Evolutionary conservation across 2,888 invertebrate species (phyloP).

Genomic region (Psylliodes chrysocephalus): DNA sequence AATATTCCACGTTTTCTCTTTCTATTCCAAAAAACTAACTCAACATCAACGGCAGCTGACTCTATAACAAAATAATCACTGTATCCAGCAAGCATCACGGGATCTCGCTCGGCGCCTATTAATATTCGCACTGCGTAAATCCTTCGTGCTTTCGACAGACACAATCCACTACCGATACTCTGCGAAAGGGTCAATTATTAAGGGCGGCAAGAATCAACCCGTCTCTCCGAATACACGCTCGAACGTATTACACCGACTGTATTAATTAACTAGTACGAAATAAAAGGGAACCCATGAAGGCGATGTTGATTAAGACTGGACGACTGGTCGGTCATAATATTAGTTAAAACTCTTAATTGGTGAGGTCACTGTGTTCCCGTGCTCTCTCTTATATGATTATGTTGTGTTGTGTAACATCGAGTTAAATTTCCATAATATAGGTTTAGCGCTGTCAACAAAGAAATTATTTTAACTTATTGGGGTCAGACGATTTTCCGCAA

Average conservation of each 20-base stretch:
- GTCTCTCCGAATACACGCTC: neutral
- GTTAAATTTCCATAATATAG: slow-evolving; percentile 21
- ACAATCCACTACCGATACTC: slow-evolving; percentile 12
- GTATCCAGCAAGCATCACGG: neutral
- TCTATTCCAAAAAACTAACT: too few relatives aligned
- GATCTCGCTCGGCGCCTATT: neutral
- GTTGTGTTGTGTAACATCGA: slow-evolving; percentile 22
- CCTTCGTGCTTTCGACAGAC: slow-evolving; percentile 1
- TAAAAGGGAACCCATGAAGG: slow-evolving; percentile 37
- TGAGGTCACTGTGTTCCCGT: slow-evolving; percentile 54
- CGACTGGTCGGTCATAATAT: slow-evolving; percentile 43
- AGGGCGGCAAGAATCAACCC: neutral
- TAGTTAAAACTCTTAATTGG: slow-evolving; percentile 55
- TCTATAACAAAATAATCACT: slow-evolving; percentile 3
- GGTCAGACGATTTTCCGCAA: too few relatives aligned
- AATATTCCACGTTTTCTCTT: too few relatives aligned
- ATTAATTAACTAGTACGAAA: slow-evolving; percentile 50
- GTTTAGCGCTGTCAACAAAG: neutral
- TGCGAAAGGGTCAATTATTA: slow-evolving; percentile 20
- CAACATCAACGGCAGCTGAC: neutral
- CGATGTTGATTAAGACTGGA: slow-evolving; percentile 38
- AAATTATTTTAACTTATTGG: too few relatives aligned
- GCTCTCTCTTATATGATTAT: slow-evolving; percentile 14
- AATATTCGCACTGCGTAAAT: slow-evolving; percentile 18
- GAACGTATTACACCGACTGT: slow-evolving; percentile 48